Conservation (phyloP, 2,113 vertebrate genomes). For the Entelurus aequoreus region DNA sequence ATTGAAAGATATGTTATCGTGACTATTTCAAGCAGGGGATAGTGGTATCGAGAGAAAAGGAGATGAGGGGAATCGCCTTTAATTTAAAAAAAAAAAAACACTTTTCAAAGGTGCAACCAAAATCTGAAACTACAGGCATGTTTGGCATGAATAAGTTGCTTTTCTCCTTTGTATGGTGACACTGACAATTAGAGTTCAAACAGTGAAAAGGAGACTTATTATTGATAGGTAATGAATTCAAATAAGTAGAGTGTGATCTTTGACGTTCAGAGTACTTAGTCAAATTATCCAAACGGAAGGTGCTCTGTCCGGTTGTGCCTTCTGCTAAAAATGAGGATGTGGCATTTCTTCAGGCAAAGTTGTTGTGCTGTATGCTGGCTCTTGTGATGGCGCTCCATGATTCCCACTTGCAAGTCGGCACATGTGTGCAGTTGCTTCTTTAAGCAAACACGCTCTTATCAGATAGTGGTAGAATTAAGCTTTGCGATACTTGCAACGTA, state of each 20-base stretch:
- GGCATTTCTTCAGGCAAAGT: constrained; percentile 32
- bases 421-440: constrained; percentile 40
- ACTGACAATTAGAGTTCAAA: constrained; percentile 74
- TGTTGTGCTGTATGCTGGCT: constrained; percentile 29
- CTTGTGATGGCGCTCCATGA: constrained; percentile 32
- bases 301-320: constrained; percentile 49
- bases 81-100: constrained; percentile 62
- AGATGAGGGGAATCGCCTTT: constrained; percentile 69
- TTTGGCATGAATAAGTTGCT: constrained; percentile 76
- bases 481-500: constrained; percentile 20
- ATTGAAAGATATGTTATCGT: constrained; percentile 79
- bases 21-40: constrained; percentile 55
- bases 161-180: constrained; percentile 71
- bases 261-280: constrained; percentile 69
- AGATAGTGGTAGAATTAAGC: constrained; percentile 44
- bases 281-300: constrained; percentile 66
- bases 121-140: constrained; percentile 74
- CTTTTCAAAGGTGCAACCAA: constrained; percentile 62
- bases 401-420: constrained; percentile 27
- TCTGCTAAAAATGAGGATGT: constrained; percentile 19
- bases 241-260: constrained; percentile 72
- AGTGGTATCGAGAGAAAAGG: constrained; percentile 62
- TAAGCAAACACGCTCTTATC: constrained; percentile 24
- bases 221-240: constrained; percentile 76
- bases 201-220: constrained; percentile 73